Percentiles rank a stretch among this genome's conserved stretches.
Conservation (phyloP, 2,113 vertebrate species). For the Porphyrio hochstetteri region DNA sequence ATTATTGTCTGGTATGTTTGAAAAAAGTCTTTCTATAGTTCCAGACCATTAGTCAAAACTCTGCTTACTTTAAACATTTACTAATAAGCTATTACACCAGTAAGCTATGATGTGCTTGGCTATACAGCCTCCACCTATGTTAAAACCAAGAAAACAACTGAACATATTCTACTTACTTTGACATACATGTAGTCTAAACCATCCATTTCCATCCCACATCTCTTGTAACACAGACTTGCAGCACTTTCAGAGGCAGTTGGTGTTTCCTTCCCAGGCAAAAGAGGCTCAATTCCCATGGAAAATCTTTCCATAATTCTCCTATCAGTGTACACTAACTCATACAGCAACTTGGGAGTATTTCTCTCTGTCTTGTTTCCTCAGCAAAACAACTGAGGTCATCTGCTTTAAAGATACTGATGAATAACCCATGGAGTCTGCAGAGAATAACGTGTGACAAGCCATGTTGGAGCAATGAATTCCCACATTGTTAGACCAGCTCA, state of each 20-base stretch:
- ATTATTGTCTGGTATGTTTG: background rate
- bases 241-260: background rate
- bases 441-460: slow-evolving; percentile 53
- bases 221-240: background rate
- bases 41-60: background rate
- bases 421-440: slow-evolving; percentile 47
- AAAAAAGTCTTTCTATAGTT: background rate
- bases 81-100: background rate
- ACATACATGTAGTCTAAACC: slow-evolving; percentile 82
- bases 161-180: slow-evolving; percentile 78
- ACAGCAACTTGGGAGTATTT: background rate
- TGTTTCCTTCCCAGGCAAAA: background rate
- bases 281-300: background rate
- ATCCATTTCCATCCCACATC: slow-evolving; percentile 67
- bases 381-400: slow-evolving; percentile 62
- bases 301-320: background rate
- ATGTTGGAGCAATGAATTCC: slow-evolving; percentile 57
- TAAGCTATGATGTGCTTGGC: background rate
- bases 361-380: slow-evolving; percentile 2
- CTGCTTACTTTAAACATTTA: background rate
- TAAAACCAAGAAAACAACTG: background rate
- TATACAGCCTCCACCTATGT: background rate
- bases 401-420: slow-evolving; percentile 44
- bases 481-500: slow-evolving; percentile 41
- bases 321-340: background rate